Percentiles rank a stretch among this genome's conserved stretches.
Conservation (phyloP, 2,113 vertebrate genomes). For the Rhombomys opimus region DNA sequence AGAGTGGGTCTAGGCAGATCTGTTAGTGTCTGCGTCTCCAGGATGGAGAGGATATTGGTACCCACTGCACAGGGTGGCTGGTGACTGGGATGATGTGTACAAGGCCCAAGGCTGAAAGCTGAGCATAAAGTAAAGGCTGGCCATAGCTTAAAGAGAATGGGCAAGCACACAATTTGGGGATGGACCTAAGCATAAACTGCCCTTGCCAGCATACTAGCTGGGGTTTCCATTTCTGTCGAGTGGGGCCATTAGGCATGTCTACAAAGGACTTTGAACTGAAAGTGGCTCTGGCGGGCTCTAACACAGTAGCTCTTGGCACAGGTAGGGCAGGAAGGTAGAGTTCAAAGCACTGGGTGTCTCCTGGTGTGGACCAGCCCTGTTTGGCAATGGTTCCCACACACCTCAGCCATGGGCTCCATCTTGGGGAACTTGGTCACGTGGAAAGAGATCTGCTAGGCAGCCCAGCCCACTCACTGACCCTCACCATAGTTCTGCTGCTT, state of each 20-base stretch:
- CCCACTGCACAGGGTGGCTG: neutral
- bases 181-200: neutral
- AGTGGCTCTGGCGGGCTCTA: neutral
- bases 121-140: neutral
- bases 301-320: neutral
- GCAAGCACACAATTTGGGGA: neutral
- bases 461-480: neutral
- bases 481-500: constrained; percentile 77
- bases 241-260: fast-evolving
- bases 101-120: neutral
- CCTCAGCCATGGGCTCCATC: neutral
- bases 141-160: neutral
- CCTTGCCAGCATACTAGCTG: neutral
- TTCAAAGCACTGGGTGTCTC: neutral
- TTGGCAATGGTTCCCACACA: neutral
- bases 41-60: neutral
- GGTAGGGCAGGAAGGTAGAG: neutral
- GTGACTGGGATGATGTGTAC: neutral
- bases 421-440: too few species aligned
- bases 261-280: neutral
- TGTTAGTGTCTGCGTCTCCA: neutral
- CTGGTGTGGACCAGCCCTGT: neutral
- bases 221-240: neutral
- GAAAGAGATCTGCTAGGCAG: neutral
- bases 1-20: neutral